Conservation (phyloP, 1,140 invertebrate species). For the Sminthurinus signatus region DNA sequence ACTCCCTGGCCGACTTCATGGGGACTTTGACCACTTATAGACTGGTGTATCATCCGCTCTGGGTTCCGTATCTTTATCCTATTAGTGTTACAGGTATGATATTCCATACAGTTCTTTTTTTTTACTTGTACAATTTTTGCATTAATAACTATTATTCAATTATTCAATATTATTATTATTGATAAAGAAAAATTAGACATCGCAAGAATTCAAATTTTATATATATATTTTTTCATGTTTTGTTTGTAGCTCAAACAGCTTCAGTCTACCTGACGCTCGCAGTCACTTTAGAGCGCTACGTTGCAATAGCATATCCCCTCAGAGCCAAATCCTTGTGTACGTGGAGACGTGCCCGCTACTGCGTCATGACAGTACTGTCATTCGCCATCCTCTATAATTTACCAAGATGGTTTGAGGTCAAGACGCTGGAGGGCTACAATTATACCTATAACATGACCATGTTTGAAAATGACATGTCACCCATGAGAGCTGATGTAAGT, state of each 20-base stretch:
- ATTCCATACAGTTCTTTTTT: not conserved
- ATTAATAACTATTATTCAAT: constrained; percentile 4
- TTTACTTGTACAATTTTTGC: not conserved
- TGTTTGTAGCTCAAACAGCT: constrained; percentile 58
- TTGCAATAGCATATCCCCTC: constrained; percentile 91
- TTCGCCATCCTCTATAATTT: constrained; percentile 83
- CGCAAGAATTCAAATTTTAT: too few relatives aligned
- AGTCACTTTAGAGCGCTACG: constrained; percentile 90
- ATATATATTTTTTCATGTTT: not conserved
- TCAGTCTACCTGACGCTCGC: constrained; percentile 92
- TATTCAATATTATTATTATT: not conserved
- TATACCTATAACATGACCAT: constrained; percentile 8
- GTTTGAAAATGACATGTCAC: constrained; percentile 62
- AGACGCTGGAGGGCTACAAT: constrained; percentile 17
- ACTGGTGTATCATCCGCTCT: constrained; percentile 33
- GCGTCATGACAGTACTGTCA: constrained; percentile 72
- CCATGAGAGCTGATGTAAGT: constrained; percentile 59
- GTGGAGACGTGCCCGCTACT: constrained; percentile 75
- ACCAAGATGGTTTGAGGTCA: constrained; percentile 56
- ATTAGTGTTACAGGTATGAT: constrained; percentile 34
- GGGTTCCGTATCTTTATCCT: constrained; percentile 37
- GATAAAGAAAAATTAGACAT: not conserved
- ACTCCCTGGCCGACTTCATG: constrained; percentile 73
- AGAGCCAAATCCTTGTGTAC: constrained; percentile 82
- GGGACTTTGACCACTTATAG: constrained; percentile 44